Conservation (phyloP, 1,140 invertebrate species). For the Orius insidiosus region DNA sequence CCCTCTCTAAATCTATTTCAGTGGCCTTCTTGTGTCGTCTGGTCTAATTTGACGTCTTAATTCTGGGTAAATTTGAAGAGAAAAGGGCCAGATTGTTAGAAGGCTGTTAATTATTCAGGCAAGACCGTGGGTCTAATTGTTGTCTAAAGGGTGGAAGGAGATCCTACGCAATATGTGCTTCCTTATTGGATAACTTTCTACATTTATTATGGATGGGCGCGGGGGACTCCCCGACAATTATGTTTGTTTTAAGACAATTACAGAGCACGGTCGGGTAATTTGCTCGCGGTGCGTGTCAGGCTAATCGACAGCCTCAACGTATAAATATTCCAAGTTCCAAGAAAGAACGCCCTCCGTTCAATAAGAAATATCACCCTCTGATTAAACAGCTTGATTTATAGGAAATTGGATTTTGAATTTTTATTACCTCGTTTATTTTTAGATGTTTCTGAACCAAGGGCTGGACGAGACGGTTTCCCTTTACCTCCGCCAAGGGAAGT, state of each 20-base stretch:
- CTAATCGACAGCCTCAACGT: constrained; percentile 5
- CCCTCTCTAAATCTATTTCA: too few relatives aligned
- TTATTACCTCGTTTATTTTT: constrained; percentile 1
- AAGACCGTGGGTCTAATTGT: background rate
- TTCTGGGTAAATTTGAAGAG: too few relatives aligned
- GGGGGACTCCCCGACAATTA: background rate
- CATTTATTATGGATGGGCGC: constrained; percentile 9
- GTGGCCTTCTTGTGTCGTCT: too few relatives aligned
- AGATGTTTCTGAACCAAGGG: constrained; percentile 23
- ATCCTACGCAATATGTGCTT: background rate
- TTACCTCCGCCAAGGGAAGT: constrained; percentile 30
- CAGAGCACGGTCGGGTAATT: constrained; percentile 9
- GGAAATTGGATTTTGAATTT: background rate
- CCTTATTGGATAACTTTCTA: constrained; percentile 11
- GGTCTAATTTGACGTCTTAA: too few relatives aligned
- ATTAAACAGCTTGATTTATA: background rate
- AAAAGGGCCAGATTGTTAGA: too few relatives aligned
- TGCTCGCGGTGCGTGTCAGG: constrained; percentile 5
- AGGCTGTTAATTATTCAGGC: constrained; percentile 1
- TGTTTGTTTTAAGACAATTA: constrained; percentile 7
- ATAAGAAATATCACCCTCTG: constrained; percentile 7
- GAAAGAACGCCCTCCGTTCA: constrained; percentile 1
- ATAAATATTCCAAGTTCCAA: background rate
- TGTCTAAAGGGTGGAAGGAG: background rate
- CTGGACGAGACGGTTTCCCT: constrained; percentile 23